These are phyloP conservation scores for Phortica magna DNA, from an alignment of 2,888 invertebrate genomes.

Conservation along the genomic window DNA sequence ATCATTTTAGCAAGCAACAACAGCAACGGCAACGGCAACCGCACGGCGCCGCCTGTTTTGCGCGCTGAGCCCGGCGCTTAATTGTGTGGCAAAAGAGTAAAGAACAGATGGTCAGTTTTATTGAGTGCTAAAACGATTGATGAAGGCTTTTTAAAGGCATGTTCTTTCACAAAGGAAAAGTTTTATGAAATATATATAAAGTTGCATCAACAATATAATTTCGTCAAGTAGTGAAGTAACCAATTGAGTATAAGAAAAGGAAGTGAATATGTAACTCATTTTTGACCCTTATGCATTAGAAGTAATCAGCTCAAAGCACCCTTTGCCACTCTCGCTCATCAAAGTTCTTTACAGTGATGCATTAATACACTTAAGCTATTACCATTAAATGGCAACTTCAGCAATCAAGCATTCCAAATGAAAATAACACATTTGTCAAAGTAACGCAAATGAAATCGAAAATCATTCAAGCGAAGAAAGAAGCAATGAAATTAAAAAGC, in stretches of 20 bases:
- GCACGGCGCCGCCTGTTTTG: neutral
- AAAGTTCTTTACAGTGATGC: neutral
- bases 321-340: no score
- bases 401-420: neutral
- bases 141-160: neutral
- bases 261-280: no score
- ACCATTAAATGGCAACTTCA: neutral
- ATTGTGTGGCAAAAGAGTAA: constrained; percentile 1
- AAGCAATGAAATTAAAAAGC: constrained; percentile 54
- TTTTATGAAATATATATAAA: no score
- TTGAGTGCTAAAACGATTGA: neutral
- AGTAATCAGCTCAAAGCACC: no score
- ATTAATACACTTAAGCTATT: neutral
- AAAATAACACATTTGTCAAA: constrained; percentile 2
- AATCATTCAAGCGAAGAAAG: constrained; percentile 51
- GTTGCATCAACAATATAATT: no score
- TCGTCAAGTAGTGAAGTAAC: no score
- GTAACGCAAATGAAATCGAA: constrained; percentile 3
- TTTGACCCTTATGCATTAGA: no score
- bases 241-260: no score
- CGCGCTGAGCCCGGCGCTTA: neutral
- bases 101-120: constrained; percentile 3
- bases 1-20: constrained; percentile 7
- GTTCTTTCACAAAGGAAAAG: no score
- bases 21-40: neutral